A percentile compares a stretch with the other conserved stretches of the same genome.
Evolutionary conservation across 37 sponge, comb jelly and placozoan species (phyloP).

Genomic region (Aphrocallistes beatrix): DNA sequence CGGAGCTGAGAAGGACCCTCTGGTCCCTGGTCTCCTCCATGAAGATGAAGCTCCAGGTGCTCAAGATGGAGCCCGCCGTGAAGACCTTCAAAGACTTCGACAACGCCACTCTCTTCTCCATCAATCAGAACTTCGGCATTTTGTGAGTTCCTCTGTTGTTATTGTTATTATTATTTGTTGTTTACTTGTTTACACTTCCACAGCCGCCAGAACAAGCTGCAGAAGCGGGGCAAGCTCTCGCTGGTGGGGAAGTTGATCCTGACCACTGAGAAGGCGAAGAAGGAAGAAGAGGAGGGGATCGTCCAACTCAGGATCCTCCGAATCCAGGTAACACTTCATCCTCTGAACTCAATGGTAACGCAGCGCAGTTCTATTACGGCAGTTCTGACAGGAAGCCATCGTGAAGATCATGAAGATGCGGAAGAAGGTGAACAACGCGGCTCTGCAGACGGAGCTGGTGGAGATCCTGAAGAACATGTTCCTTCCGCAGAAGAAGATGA

Average conservation of each 20-base stretch:
- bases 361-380: neutral
- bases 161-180: neutral
- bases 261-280: conserved; percentile 75
- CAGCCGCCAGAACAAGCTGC: conserved; percentile 65
- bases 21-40: conserved; percentile 69
- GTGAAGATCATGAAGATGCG: conserved; percentile 96
- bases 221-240: conserved; percentile 74
- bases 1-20: conserved; percentile 65
- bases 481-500: conserved; percentile 85
- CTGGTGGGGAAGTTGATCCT: conserved; percentile 79
- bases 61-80: conserved; percentile 47
- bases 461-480: conserved; percentile 96
- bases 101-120: conserved; percentile 32
- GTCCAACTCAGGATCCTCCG: conserved; percentile 61
- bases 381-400: conserved; percentile 57
- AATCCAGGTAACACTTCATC: conserved; percentile 71
- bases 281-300: conserved; percentile 82
- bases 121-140: conserved; percentile 78
- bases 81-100: conserved; percentile 45
- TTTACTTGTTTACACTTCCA: neutral
- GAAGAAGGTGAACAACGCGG: conserved; percentile 57
- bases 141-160: conserved; percentile 46
- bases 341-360: too few relatives aligned
- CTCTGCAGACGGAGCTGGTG: conserved; percentile 82
- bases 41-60: conserved; percentile 72